A percentile compares a stretch with the other conserved stretches of the same genome.
Evolutionary conservation across 2,113 vertebrate species (phyloP).

Genomic region (Xenopus borealis): DNA sequence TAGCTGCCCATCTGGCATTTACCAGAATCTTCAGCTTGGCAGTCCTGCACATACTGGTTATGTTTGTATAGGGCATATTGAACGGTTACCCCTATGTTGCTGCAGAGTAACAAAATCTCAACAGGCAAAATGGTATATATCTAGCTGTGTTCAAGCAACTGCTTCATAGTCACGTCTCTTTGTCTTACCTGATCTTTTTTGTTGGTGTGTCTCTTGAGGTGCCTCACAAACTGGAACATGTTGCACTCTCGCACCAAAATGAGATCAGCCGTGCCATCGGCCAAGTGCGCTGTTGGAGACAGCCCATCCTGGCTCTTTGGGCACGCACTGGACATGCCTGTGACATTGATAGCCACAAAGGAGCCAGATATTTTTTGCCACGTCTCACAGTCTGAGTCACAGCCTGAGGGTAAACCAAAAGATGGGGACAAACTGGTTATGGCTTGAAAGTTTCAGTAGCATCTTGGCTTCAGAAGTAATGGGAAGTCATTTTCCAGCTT

Average conservation of each 20-base stretch:
- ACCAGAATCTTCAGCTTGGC: too few species aligned
- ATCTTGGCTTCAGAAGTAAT: too few species aligned
- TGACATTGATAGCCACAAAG: conserved; percentile 66
- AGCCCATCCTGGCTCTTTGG: conserved; percentile 73
- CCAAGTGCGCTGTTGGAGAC: conserved; percentile 75
- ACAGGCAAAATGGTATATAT: too few species aligned
- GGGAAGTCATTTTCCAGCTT: too few species aligned
- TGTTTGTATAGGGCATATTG: too few species aligned
- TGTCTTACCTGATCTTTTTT: conserved; percentile 68
- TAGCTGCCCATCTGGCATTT: not conserved
- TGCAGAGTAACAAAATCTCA: too few species aligned
- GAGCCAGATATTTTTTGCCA: conserved; percentile 63
- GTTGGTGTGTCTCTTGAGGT: conserved; percentile 72
- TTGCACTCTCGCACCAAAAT: conserved; percentile 72
- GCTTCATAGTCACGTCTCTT: not conserved
- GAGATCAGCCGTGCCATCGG: conserved; percentile 76
- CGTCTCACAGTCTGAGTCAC: conserved; percentile 40
- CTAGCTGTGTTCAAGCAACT: too few species aligned
- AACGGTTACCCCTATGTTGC: too few species aligned
- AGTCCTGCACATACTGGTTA: too few species aligned
- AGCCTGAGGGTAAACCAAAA: not conserved
- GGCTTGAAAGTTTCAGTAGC: too few species aligned
- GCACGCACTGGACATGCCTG: conserved; percentile 78
- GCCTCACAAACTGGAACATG: conserved; percentile 65
- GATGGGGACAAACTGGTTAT: too few species aligned